phyloP scores from a whole-genome alignment of 2,113 vertebrate genomes.

The Eonycteris spelaea region DNA sequence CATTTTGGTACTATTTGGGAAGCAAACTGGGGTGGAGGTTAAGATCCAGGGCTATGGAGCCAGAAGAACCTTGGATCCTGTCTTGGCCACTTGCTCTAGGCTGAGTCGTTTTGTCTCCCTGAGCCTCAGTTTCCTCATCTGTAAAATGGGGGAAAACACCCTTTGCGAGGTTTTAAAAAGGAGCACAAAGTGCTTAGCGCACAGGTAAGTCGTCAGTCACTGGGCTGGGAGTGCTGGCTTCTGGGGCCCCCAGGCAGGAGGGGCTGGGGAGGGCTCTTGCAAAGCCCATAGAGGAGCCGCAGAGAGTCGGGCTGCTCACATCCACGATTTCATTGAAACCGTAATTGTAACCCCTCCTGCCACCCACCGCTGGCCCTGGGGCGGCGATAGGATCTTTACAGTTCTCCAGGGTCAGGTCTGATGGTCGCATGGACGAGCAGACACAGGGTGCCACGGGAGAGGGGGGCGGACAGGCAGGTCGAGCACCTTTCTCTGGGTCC shows the following conservation, averaged over 20 bases:
- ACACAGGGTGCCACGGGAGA: not conserved
- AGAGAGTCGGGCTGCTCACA: not conserved
- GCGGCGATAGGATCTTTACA: conserved; percentile 19
- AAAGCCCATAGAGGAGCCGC: not conserved
- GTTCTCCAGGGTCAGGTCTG: conserved; percentile 23
- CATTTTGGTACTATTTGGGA: not conserved
- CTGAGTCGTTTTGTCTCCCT: not conserved
- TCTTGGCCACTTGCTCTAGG: not conserved
- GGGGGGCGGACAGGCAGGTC: not conserved
- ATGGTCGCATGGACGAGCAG: not conserved
- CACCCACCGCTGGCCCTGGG: not conserved
- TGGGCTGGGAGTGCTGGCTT: not conserved
- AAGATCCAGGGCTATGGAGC: not conserved
- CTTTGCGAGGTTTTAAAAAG: not conserved
- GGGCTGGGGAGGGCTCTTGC: not conserved
- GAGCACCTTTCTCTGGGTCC: not conserved
- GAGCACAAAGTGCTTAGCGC: not conserved
- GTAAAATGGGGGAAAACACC: not conserved
- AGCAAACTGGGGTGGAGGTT: not conserved
- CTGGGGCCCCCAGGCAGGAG: not conserved
- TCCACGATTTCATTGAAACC: conserved; percentile 46
- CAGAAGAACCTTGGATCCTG: not conserved
- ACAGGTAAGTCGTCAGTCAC: not conserved
- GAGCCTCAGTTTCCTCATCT: not conserved
- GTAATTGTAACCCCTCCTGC: conserved; percentile 39